phyloP scores from a whole-genome alignment of 2,113 vertebrate species.

The Ariopsis seemanni region DNA sequence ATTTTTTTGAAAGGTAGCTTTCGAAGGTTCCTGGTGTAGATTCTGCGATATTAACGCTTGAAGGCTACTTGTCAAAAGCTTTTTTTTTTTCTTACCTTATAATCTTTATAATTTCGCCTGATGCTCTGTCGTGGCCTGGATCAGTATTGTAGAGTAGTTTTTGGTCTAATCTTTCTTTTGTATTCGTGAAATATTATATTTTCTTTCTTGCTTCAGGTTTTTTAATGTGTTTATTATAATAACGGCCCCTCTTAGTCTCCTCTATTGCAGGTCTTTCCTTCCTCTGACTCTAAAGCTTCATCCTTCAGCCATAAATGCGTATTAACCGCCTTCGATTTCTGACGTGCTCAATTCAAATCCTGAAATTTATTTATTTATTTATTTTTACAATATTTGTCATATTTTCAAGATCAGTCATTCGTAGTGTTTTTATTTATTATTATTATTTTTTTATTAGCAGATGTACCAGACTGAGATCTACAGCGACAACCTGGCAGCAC shows the following conservation, averaged over 20 bases:
- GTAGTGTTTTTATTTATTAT: slow-evolving; percentile 13
- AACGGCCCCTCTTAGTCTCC: slow-evolving; percentile 74
- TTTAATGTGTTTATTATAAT: slow-evolving; percentile 65
- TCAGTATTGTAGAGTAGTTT: slow-evolving; percentile 10
- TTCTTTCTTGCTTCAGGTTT: slow-evolving; percentile 31
- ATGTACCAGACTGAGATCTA: slow-evolving; percentile 89
- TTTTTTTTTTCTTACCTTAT: background rate
- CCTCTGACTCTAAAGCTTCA: slow-evolving; percentile 61
- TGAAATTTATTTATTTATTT: too few species aligned
- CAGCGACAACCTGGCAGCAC: slow-evolving; percentile 73
- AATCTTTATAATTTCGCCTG: slow-evolving; percentile 7
- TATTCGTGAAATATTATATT: slow-evolving; percentile 16
- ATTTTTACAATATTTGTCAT: background rate
- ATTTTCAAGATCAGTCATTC: background rate
- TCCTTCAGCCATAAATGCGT: slow-evolving; percentile 65
- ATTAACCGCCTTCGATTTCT: slow-evolving; percentile 56
- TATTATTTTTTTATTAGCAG: slow-evolving; percentile 64
- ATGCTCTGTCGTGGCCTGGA: background rate
- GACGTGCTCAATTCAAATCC: slow-evolving; percentile 30
- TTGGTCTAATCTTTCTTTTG: background rate
- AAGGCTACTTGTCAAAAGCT: slow-evolving; percentile 49
- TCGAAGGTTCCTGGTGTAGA: slow-evolving; percentile 38
- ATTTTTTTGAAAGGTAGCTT: background rate
- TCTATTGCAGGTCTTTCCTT: slow-evolving; percentile 78
- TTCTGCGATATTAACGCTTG: background rate